These are phyloP conservation scores for Pyrrhia umbra DNA, from an alignment of 2,888 invertebrate species.

Conservation along the genomic window DNA sequence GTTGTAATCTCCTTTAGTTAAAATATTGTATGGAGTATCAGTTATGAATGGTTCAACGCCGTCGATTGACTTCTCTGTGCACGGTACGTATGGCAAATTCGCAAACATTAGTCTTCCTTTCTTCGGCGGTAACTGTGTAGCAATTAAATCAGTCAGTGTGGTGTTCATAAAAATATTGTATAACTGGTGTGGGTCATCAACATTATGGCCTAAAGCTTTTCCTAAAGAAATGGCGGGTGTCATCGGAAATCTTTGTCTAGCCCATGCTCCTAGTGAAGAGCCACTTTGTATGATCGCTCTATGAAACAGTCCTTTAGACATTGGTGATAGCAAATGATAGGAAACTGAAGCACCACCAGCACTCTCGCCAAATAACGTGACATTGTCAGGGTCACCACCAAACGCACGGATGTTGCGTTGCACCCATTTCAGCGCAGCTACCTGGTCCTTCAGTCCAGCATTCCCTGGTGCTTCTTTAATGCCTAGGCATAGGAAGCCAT, in stretches of 20 bases:
- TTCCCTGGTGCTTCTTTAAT: constrained; percentile 71
- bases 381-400: constrained; percentile 70
- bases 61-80: constrained; percentile 25
- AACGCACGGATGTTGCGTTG: constrained; percentile 65
- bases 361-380: constrained; percentile 71
- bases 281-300: constrained; percentile 70
- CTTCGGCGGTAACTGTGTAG: background rate
- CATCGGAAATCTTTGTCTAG: constrained; percentile 39
- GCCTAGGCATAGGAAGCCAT: constrained; percentile 68
- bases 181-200: constrained; percentile 16
- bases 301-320: constrained; percentile 67
- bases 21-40: constrained; percentile 39
- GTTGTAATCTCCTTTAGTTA: constrained; percentile 45
- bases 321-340: constrained; percentile 63
- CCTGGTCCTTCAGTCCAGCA: constrained; percentile 70
- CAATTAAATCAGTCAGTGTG: constrained; percentile 15
- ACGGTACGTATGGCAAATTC: constrained; percentile 17
- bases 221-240: constrained; percentile 9
- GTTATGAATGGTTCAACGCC: constrained; percentile 48
- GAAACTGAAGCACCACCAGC: constrained; percentile 68
- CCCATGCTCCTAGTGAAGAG: constrained; percentile 65
- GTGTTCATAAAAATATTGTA: constrained; percentile 22
- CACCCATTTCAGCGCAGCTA: constrained; percentile 69
- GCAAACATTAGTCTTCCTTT: constrained; percentile 12
- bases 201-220: constrained; percentile 14